Percentiles rank a stretch among this genome's conserved stretches.
These are phyloP conservation scores for Chionomys nivalis DNA, from an alignment of 2,113 vertebrate genomes.

Conservation along the genomic window DNA sequence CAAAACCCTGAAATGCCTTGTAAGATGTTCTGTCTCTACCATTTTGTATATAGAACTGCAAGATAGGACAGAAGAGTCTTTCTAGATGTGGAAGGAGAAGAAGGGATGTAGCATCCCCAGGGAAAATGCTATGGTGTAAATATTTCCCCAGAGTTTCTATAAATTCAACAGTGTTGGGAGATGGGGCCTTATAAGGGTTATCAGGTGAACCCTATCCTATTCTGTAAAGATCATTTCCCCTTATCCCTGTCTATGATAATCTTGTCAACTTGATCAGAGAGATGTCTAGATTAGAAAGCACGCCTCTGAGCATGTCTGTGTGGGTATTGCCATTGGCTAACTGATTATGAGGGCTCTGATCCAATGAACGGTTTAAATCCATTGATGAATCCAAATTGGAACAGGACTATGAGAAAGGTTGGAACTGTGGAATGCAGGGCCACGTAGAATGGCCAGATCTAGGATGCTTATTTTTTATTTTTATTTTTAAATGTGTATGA, in stretches of 20 bases:
- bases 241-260: background rate
- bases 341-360: background rate
- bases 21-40: background rate
- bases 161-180: background rate
- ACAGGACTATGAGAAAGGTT: background rate
- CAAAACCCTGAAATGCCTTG: background rate
- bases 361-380: background rate
- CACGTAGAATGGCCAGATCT: background rate
- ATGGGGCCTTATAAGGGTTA: background rate
- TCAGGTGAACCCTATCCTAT: background rate
- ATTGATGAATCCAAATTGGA: background rate
- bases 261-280: background rate
- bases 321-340: background rate
- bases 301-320: background rate
- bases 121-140: background rate
- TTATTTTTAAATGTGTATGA: background rate
- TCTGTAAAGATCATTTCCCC: background rate
- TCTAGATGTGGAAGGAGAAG: background rate
- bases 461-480: background rate
- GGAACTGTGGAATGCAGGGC: background rate
- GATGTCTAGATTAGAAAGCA: background rate
- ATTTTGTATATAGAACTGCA: background rate
- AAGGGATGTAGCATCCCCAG: background rate
- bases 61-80: background rate
- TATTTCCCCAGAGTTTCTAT: too few species aligned